These are phyloP conservation scores for Drosophila multiciliata DNA, from an alignment of 2,888 invertebrate species.

Conservation along the genomic window DNA sequence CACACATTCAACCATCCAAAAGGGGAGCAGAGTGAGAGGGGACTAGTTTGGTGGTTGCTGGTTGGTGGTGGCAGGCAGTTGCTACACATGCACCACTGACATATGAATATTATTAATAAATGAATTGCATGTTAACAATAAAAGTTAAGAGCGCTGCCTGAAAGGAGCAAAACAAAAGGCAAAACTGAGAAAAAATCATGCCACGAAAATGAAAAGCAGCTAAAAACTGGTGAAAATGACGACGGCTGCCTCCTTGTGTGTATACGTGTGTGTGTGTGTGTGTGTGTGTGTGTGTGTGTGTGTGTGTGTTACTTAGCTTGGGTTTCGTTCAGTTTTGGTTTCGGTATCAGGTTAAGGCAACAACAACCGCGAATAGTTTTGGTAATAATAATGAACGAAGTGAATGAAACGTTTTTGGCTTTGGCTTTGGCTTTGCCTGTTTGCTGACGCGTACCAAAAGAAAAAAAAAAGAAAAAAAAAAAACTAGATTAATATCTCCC, in stretches of 20 bases:
- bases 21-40: neutral
- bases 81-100: conserved; percentile 57
- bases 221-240: conserved; percentile 66
- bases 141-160: conserved; percentile 63
- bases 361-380: conserved; percentile 72
- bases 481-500: conserved; percentile 80
- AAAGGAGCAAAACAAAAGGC: conserved; percentile 54
- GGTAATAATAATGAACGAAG: conserved; percentile 75
- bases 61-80: neutral
- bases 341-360: conserved; percentile 71
- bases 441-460: conserved; percentile 49
- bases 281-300: conserved; percentile 14
- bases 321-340: conserved; percentile 68
- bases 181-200: conserved; percentile 54
- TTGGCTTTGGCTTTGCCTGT: conserved; percentile 40
- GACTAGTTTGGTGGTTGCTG: neutral
- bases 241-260: conserved; percentile 14
- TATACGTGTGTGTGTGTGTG: neutral
- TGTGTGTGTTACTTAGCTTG: conserved; percentile 27
- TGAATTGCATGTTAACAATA: conserved; percentile 79
- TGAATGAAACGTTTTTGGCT: conserved; percentile 66
- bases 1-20: neutral
- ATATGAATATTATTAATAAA: conserved; percentile 76
- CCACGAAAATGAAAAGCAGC: conserved; percentile 69
- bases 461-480: conserved; percentile 52